A percentile compares a stretch with the other conserved stretches of the same genome.
Evolutionary conservation across 2,888 invertebrate species (phyloP).

Genomic region (Eristalinus aeneus): DNA sequence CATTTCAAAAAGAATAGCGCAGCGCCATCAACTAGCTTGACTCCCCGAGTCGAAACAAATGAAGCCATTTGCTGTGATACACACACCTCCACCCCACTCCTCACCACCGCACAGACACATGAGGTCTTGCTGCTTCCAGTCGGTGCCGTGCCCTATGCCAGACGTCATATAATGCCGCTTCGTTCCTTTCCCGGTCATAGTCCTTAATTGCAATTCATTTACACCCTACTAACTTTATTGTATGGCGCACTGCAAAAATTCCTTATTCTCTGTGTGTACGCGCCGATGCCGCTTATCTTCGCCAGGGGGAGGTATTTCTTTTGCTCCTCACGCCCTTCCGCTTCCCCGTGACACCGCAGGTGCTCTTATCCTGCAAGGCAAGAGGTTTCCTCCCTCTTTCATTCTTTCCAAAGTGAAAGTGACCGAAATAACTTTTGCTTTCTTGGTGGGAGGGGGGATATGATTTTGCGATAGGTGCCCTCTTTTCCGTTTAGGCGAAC

Average conservation of each 20-base stretch:
- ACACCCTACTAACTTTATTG: conserved; percentile 34
- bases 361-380: conserved; percentile 50
- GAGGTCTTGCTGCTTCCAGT: neutral
- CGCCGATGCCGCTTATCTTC: neutral
- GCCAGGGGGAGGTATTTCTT: neutral
- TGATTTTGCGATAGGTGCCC: neutral
- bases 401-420: conserved; percentile 32
- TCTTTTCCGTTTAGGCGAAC: neutral
- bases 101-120: neutral
- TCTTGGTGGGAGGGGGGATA: neutral
- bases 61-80: conserved; percentile 11
- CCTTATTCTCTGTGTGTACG: conserved; percentile 14
- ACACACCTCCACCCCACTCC: neutral
- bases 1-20: neutral
- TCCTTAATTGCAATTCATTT: conserved; percentile 59
- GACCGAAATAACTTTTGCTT: conserved; percentile 61
- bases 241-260: neutral
- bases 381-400: neutral
- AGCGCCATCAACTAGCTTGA: neutral
- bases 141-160: conserved; percentile 13
- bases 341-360: neutral
- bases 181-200: conserved; percentile 17
- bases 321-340: neutral
- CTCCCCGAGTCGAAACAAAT: conserved; percentile 23
- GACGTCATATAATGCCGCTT: conserved; percentile 15